These are phyloP conservation scores for Salminus brasiliensis DNA, from an alignment of 2,113 vertebrate species.

Conservation along the genomic window DNA sequence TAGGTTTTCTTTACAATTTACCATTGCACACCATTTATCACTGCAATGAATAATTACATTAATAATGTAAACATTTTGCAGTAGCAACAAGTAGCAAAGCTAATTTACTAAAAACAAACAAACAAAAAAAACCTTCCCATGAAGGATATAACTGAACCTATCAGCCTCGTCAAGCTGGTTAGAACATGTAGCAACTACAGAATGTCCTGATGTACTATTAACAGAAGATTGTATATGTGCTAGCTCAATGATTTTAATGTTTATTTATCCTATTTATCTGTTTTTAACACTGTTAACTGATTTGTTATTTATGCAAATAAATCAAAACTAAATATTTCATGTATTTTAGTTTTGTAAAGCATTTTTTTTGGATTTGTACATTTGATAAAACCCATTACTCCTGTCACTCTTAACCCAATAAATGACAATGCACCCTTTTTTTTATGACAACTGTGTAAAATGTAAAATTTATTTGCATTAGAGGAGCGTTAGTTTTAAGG, in stretches of 20 bases:
- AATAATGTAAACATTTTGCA: no score
- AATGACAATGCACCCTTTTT: neutral
- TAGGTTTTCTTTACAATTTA: no score
- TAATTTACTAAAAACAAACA: no score
- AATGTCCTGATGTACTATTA: neutral
- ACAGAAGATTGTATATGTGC: neutral
- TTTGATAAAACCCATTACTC: neutral
- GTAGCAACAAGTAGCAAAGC: no score
- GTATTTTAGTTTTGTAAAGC: neutral
- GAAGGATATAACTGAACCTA: neutral
- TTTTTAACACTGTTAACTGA: neutral
- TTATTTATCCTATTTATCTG: conserved; percentile 2
- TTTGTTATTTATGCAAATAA: neutral
- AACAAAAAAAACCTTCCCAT: neutral
- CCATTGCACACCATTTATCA: no score
- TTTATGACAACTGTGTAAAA: neutral
- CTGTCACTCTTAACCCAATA: neutral
- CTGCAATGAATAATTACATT: no score
- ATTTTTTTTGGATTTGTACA: neutral
- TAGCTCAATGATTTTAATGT: neutral
- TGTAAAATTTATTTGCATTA: neutral
- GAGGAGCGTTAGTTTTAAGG: neutral
- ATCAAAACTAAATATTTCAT: neutral
- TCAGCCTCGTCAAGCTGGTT: neutral
- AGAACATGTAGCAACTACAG: neutral